Evolutionary conservation across 2,797 vertebrate genomes (phyloP), one percentile per base, ranked within the genome.

Genomic region (Galago senegalensis): DNA sequence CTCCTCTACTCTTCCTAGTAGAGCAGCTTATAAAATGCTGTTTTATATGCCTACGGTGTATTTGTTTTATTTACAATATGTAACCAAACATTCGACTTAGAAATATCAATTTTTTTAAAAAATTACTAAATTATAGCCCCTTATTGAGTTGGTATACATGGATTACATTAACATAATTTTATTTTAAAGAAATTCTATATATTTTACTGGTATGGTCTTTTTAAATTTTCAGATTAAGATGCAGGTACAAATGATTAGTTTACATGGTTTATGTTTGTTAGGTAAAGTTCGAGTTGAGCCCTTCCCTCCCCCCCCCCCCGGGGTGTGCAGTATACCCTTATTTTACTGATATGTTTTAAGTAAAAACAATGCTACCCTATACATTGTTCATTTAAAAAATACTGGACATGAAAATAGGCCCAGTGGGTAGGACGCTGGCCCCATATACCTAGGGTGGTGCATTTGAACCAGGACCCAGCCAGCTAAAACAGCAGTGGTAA

Each of bases 131-230:
- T 92, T 84, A 58, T 92, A 58, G 49, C 11, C 29, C 27, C 63
- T 95, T 65, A 84, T 37, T 72, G 29, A 69, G 25, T 61, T 79
- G 58, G 58, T 63, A 58, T 12, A 40, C 27, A 84, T 10, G 13
- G 4, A 58, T 85, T 91, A 18, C 75, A 93, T 94, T 90, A 83
- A 70, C n/a, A 89, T 87, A 21, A 82, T 91, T 94, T 94, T 91
- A 93, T 23, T 87, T 92, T 89, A 2, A 17, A 80, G 9, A 73
- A 75, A 85, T 3, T 76, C 7, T 56, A 18, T 63, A 76, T 83
- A 56, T 67, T 87, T 95, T 9, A 53, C 34, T 72, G 16, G 13
- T 34, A 60, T 43, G 20, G 58, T 53, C 49, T 53, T 53, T 53
- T 53, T 53, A 53, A 53, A 5, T 53, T 53, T 53, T 53, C 49